Conservation (phyloP, 1,140 invertebrate species). For the Pachyrhynchus sulphureomaculatus region DNA sequence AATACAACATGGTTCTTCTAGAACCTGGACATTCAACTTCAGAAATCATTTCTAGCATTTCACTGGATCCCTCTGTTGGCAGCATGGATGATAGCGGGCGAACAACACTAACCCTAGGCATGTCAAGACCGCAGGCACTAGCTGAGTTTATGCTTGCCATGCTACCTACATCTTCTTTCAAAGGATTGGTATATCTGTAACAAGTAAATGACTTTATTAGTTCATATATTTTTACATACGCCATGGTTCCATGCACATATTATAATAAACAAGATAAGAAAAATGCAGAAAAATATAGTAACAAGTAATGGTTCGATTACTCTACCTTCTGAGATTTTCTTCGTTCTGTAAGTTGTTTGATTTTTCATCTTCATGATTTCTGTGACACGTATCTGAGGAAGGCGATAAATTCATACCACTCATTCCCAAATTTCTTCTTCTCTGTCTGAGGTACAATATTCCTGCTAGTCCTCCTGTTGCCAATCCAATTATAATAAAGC, state of each 20-base stretch:
- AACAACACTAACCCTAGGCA: constrained; percentile 59
- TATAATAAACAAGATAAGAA: background rate
- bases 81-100: constrained; percentile 58
- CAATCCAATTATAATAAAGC: constrained; percentile 57
- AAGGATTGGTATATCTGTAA: constrained; percentile 62
- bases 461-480: constrained; percentile 52
- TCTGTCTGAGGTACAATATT: constrained; percentile 56
- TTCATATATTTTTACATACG: background rate
- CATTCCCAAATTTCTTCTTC: constrained; percentile 56
- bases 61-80: constrained; percentile 53
- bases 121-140: constrained; percentile 45
- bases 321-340: constrained; percentile 69
- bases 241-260: background rate
- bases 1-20: constrained; percentile 49
- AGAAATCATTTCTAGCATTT: constrained; percentile 64
- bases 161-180: constrained; percentile 58
- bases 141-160: constrained; percentile 47
- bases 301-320: background rate
- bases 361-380: constrained; percentile 79
- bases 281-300: background rate
- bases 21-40: constrained; percentile 56
- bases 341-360: constrained; percentile 88
- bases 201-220: background rate
- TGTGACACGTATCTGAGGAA: constrained; percentile 59
- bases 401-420: constrained; percentile 57